phyloP scores from a whole-genome alignment of 2,888 invertebrate genomes.

The Eristalis arbustorum region DNA sequence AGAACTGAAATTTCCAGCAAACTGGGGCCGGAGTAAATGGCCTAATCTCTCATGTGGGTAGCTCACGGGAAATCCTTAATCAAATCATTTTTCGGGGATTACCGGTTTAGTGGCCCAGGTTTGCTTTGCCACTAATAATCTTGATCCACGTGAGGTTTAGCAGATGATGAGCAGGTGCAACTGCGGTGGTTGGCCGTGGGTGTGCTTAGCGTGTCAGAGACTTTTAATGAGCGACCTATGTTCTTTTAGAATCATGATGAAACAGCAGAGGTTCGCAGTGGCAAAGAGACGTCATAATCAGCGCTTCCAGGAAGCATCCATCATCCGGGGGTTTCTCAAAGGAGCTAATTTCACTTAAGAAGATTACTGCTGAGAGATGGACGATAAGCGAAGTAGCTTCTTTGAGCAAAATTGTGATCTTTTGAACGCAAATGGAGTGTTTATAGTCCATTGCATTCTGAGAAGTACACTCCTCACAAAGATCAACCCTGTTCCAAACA shows the following conservation, averaged over 20 bases:
- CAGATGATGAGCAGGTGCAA: neutral
- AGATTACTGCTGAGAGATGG: too few relatives aligned
- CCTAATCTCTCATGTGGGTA: constrained; percentile 33
- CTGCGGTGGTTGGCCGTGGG: neutral
- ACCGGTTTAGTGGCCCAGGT: neutral
- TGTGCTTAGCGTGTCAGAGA: neutral
- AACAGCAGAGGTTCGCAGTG: too few relatives aligned
- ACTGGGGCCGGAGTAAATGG: neutral
- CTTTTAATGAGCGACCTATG: neutral
- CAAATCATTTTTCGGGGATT: constrained; percentile 34
- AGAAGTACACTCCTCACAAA: too few relatives aligned
- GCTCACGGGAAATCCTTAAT: constrained; percentile 40
- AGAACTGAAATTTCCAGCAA: neutral
- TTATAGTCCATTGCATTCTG: too few relatives aligned
- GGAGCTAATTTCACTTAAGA: too few relatives aligned
- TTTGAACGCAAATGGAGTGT: too few relatives aligned
- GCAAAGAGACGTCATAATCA: neutral
- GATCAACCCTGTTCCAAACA: too few relatives aligned
- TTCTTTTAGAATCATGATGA: neutral
- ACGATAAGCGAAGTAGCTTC: too few relatives aligned
- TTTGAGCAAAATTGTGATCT: too few relatives aligned
- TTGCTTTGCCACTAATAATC: neutral
- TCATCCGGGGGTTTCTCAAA: too few relatives aligned
- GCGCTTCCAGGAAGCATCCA: neutral
- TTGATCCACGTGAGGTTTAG: neutral